These are phyloP conservation scores for Menidia beryllina DNA, from an alignment of 2,113 vertebrate genomes.

Conservation along the genomic window DNA sequence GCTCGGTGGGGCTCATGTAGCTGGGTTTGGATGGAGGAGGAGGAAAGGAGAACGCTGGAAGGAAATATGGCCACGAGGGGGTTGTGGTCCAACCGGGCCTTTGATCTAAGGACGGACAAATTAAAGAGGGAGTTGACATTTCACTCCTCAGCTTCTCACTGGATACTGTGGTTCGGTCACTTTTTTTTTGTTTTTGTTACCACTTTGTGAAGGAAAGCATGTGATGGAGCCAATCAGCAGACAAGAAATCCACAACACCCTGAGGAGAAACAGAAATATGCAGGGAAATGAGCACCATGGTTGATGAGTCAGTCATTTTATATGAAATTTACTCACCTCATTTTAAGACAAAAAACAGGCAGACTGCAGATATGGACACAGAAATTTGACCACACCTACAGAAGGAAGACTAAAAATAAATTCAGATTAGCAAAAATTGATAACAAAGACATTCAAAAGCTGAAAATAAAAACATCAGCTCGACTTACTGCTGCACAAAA, in stretches of 20 bases:
- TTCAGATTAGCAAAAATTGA: too few species aligned
- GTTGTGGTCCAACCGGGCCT: too few species aligned
- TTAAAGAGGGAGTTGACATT: too few species aligned
- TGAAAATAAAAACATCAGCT: too few species aligned
- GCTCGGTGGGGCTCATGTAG: not conserved
- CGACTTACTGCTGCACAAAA: too few species aligned
- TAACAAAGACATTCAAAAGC: too few species aligned
- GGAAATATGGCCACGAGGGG: not conserved
- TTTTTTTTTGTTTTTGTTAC: too few species aligned
- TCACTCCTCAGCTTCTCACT: not conserved
- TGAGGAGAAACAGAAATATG: not conserved
- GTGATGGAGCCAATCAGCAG: slow-evolving; percentile 31
- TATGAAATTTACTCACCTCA: not conserved
- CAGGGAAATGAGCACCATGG: too few species aligned
- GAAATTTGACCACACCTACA: too few species aligned
- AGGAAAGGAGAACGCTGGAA: not conserved
- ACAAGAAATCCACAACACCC: slow-evolving; percentile 30
- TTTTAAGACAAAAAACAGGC: not conserved
- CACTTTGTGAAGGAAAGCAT: slow-evolving; percentile 7
- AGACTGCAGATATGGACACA: too few species aligned
- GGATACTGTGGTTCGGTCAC: not conserved
- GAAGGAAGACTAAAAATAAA: too few species aligned
- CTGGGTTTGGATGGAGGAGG: not conserved
- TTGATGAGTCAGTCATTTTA: not conserved
- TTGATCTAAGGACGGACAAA: not conserved